Conservation (phyloP, 2,888 invertebrate species). For the Sarcophaga subvicina region DNA sequence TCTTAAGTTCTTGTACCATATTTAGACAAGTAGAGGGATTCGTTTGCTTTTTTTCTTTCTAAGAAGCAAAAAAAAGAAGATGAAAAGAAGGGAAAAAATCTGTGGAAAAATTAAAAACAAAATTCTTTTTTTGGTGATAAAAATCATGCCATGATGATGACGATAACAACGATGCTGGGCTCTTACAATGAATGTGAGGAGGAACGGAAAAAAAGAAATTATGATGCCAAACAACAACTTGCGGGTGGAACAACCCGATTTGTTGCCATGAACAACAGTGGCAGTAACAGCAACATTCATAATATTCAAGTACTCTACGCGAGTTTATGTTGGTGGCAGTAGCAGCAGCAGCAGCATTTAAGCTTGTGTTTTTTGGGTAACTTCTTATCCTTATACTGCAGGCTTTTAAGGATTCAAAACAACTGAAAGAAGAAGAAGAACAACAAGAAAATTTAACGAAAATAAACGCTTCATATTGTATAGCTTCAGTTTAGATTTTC, state of each 20-base stretch:
- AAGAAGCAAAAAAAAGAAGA: not conserved
- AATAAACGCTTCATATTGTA: slow-evolving; percentile 17
- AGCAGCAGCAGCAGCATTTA: slow-evolving; percentile 47
- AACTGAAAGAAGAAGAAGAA: not conserved
- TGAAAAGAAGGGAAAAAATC: not conserved
- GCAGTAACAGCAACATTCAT: slow-evolving; percentile 23
- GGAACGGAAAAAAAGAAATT: not conserved
- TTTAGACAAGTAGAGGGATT: slow-evolving; percentile 7
- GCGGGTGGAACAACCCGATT: slow-evolving; percentile 17
- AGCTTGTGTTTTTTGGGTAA: slow-evolving; percentile 49
- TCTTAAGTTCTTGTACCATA: slow-evolving; percentile 49
- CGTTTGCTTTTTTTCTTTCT: not conserved
- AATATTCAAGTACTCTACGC: not conserved
- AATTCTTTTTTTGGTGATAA: slow-evolving; percentile 22
- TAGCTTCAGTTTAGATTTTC: slow-evolving; percentile 4
- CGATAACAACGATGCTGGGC: slow-evolving; percentile 15
- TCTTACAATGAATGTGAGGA: not conserved
- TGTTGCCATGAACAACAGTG: slow-evolving; percentile 50
- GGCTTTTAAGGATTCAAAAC: slow-evolving; percentile 59
- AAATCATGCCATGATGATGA: slow-evolving; percentile 22
- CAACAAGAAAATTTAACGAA: not conserved
- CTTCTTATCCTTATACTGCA: slow-evolving; percentile 61
- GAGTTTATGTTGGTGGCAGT: slow-evolving; percentile 28
- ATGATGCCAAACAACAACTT: slow-evolving; percentile 34
- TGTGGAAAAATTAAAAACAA: slow-evolving; percentile 41